Evolutionary conservation across 2,888 invertebrate species (phyloP).

Genomic region (Disparrhopalites patrizii): DNA sequence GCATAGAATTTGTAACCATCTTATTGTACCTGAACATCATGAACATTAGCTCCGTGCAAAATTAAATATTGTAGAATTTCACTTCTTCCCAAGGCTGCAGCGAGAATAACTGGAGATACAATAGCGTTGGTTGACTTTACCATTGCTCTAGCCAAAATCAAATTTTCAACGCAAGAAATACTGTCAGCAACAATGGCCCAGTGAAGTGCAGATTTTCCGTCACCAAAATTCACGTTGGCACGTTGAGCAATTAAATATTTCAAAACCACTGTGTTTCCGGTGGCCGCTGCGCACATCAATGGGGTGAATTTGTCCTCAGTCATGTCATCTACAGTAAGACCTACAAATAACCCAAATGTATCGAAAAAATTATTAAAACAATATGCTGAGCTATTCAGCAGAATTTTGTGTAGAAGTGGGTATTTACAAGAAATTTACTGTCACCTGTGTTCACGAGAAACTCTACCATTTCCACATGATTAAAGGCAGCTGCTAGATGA

Average conservation of each 20-base stretch:
- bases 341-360: conserved; percentile 7
- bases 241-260: conserved; percentile 22
- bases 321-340: conserved; percentile 30
- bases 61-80: conserved; percentile 68
- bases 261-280: conserved; percentile 24
- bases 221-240: conserved; percentile 30
- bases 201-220: conserved; percentile 67
- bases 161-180: conserved; percentile 66
- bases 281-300: conserved; percentile 32
- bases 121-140: no score
- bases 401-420: not conserved
- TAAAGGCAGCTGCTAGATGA: conserved; percentile 30
- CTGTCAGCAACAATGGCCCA: conserved; percentile 77
- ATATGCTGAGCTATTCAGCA: no score
- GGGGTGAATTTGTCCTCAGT: conserved; percentile 31
- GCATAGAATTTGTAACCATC: not conserved
- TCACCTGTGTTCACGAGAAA: conserved; percentile 24
- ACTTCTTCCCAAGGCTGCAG: conserved; percentile 68
- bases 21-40: not conserved
- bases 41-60: conserved; percentile 64
- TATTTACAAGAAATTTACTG: not conserved
- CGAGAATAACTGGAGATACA: conserved; percentile 71
- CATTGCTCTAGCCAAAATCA: conserved; percentile 72
- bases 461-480: conserved; percentile 26
- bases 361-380: not conserved